A percentile compares a stretch with the other conserved stretches of the same genome.
These are phyloP conservation scores for Holotrichia oblita DNA, from an alignment of 1,140 invertebrate genomes.

Conservation along the genomic window DNA sequence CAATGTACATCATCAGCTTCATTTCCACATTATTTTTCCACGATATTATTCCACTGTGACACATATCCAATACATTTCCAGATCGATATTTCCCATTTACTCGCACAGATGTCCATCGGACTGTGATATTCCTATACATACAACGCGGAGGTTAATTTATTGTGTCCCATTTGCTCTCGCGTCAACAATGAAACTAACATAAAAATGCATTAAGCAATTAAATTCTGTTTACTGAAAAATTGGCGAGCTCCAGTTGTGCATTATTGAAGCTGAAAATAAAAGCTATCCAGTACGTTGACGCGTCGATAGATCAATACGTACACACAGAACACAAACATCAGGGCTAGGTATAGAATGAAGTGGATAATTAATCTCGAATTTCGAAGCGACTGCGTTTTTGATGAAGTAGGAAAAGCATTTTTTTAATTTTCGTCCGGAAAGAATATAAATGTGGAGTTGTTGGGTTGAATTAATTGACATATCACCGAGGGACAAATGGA, in stretches of 20 bases:
- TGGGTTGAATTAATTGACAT: too few relatives aligned
- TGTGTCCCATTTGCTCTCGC: background rate
- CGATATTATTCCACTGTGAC: background rate
- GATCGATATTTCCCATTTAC: background rate
- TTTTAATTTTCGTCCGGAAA: too few relatives aligned
- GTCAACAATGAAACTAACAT: background rate
- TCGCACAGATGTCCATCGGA: background rate
- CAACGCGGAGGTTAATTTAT: background rate
- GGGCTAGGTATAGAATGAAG: background rate
- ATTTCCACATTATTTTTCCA: background rate
- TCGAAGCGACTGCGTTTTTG: background rate
- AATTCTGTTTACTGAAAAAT: constrained; percentile 9
- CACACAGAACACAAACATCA: background rate
- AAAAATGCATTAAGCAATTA: constrained; percentile 14
- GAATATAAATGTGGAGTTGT: too few relatives aligned
- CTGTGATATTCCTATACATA: background rate
- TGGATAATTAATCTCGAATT: background rate
- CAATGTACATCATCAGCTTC: too few relatives aligned
- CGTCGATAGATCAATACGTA: background rate
- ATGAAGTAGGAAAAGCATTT: too few relatives aligned
- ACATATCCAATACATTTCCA: background rate
- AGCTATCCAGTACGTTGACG: too few relatives aligned
- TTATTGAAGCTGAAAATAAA: too few relatives aligned
- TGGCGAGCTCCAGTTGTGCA: background rate
- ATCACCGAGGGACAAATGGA: too few relatives aligned